Conservation (phyloP, 2,888 invertebrate species). For the Drosophila pseudotakahashii region DNA sequence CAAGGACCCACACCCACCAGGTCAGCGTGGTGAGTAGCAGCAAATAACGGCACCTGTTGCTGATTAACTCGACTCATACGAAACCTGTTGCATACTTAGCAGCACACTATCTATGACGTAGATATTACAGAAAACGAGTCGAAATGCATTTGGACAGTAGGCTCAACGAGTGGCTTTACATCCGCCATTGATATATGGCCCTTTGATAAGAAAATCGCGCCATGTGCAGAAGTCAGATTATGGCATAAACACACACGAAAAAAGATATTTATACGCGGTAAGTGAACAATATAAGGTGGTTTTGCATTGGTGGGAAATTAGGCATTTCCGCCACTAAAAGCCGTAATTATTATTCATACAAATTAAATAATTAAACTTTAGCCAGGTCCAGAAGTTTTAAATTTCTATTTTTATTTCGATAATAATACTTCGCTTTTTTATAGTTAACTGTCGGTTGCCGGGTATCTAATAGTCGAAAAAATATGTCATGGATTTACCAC, state of each 20-base stretch:
- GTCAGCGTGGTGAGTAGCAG: constrained; percentile 54
- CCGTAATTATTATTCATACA: not conserved
- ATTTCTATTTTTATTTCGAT: no score
- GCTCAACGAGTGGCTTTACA: constrained; percentile 10
- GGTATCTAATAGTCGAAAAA: not conserved
- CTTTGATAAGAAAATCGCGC: constrained; percentile 32
- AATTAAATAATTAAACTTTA: not conserved
- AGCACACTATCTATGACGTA: constrained; percentile 46
- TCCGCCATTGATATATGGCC: constrained; percentile 33
- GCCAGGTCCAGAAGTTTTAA: not conserved
- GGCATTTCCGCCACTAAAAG: not conserved
- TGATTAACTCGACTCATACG: constrained; percentile 29
- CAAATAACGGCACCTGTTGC: constrained; percentile 69
- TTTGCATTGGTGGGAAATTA: not conserved
- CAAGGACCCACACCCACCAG: not conserved
- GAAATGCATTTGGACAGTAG: constrained; percentile 31
- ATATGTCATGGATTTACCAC: not conserved
- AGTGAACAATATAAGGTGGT: constrained; percentile 4
- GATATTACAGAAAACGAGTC: constrained; percentile 1
- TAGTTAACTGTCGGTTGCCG: not conserved
- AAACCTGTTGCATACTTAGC: constrained; percentile 71
- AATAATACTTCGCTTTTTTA: not conserved
- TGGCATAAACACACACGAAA: constrained; percentile 6
- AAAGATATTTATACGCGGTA: constrained; percentile 1
- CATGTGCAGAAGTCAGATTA: constrained; percentile 26